These are phyloP conservation scores for Bombus ignitus DNA, from an alignment of 1,140 invertebrate genomes.

Conservation along the genomic window DNA sequence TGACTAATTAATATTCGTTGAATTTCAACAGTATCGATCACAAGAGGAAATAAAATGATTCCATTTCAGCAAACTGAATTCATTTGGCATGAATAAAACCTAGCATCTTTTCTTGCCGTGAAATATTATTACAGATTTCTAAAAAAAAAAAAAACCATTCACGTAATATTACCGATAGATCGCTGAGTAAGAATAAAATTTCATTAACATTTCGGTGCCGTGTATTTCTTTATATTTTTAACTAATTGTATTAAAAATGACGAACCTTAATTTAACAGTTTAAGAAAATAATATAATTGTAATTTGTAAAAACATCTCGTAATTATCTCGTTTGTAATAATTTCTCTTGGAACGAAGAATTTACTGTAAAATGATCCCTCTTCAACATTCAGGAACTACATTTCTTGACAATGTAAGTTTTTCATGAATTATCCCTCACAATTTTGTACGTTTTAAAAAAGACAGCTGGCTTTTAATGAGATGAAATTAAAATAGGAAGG, in stretches of 20 bases:
- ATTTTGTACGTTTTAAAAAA: not conserved
- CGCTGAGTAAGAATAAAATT: no score
- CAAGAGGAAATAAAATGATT: not conserved
- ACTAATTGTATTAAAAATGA: not conserved
- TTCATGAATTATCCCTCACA: no score
- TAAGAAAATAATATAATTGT: not conserved
- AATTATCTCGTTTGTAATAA: no score
- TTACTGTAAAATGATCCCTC: no score
- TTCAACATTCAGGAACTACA: no score
- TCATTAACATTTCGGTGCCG: not conserved
- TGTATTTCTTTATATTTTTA: not conserved
- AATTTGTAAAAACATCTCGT: not conserved
- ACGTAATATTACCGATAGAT: not conserved
- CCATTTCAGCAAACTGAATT: not conserved
- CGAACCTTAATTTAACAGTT: not conserved
- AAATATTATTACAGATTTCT: not conserved
- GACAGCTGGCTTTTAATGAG: not conserved
- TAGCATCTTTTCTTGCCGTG: not conserved
- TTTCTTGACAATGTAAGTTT: no score
- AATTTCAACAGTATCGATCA: constrained; percentile 18
- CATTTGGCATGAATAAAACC: not conserved
- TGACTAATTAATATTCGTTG: constrained; percentile 8
- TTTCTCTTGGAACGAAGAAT: no score
- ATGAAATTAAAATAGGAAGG: not conserved
- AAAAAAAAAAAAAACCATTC: not conserved